Base-by-base conservation (phyloP, 2,888 invertebrate species). In the Beris morrisii region DNA sequence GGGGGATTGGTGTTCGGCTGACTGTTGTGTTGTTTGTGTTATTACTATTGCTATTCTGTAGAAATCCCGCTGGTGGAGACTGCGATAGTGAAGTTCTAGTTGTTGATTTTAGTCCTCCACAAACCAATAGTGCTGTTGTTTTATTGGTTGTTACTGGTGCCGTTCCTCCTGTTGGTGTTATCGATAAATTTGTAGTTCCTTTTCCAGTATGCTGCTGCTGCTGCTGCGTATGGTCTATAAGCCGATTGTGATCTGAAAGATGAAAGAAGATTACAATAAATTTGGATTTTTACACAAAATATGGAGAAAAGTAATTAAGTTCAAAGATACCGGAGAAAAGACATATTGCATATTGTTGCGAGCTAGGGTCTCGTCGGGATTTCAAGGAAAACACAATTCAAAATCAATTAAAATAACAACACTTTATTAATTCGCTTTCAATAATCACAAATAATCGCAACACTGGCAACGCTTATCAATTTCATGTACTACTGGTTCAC, bases 161-260 rank as follows among this genome's bases (percentile, higher is more conserved):
- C 54, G 55, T 45, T 55, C 46, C 28, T 12, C 43, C 22, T 13
- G 32, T 56, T 69, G 70, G 65, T 53, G 68, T 54, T 65, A 65
- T 44, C 55, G 55, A 44, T 61, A 54, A 46, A 64, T 53, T 64
- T 43, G 45, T 30, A 44, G 31, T 58, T 22, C n/a, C 46, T n/a
- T 45, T 56, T n/a, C 65, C 65, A 12, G 53, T 22, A 45, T 38
- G 64, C 45, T 52, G 31, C 12, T 65, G 31, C 12, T 65, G 69
- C 53, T 69, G 71, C 65, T 72, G 71, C 38, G 70, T 66, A 48
- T 71, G 73, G 64, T 69, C 69, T 61, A 71, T 64, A 44, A 73
- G 70, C 67, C 73, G 71, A 69, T 73, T 73, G 69, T 73, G 72
- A 71, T 73, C 73, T 73, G 67, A 30, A 72, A 72, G 28, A 48